phyloP scores from a whole-genome alignment of 2,888 invertebrate species.

The Onchidella celtica region DNA sequence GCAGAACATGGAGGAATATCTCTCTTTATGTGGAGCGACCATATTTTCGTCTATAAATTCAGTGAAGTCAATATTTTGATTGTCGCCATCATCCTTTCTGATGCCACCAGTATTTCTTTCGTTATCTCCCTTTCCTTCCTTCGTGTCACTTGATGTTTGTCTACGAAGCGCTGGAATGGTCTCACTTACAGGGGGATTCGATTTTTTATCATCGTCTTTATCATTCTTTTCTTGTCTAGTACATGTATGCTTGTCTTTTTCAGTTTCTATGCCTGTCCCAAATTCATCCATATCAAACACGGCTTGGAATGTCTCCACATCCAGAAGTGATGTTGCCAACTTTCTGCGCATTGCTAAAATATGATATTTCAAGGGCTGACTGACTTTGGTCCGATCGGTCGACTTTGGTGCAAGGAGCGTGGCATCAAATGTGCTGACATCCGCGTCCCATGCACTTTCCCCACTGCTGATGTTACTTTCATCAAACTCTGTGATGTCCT shows the following conservation, averaged over 20 bases:
- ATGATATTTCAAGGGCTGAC: slow-evolving; percentile 32
- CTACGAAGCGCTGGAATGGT: too few relatives aligned
- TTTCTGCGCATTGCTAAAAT: slow-evolving; percentile 15
- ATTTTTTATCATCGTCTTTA: too few relatives aligned
- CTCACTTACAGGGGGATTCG: too few relatives aligned
- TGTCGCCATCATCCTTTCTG: too few relatives aligned
- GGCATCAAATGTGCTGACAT: slow-evolving; percentile 37
- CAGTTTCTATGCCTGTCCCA: too few relatives aligned
- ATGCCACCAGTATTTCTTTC: too few relatives aligned
- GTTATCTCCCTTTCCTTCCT: too few relatives aligned
- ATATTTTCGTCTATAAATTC: not conserved
- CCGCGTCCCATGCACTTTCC: slow-evolving; percentile 44
- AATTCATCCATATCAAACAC: slow-evolving; percentile 11
- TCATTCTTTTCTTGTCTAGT: too few relatives aligned
- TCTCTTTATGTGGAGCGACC: not conserved
- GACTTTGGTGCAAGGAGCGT: slow-evolving; percentile 24
- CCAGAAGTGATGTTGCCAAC: not conserved
- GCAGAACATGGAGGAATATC: not conserved
- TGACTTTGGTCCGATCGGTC: not conserved
- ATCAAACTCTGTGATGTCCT: slow-evolving; percentile 34
- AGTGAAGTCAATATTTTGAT: not conserved
- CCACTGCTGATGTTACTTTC: slow-evolving; percentile 43
- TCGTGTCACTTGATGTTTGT: too few relatives aligned
- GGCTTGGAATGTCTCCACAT: not conserved
- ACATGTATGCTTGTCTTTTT: too few relatives aligned